These are phyloP conservation scores for Aradophagus sp. DNA, from an alignment of 1,140 invertebrate genomes.

Conservation along the genomic window DNA sequence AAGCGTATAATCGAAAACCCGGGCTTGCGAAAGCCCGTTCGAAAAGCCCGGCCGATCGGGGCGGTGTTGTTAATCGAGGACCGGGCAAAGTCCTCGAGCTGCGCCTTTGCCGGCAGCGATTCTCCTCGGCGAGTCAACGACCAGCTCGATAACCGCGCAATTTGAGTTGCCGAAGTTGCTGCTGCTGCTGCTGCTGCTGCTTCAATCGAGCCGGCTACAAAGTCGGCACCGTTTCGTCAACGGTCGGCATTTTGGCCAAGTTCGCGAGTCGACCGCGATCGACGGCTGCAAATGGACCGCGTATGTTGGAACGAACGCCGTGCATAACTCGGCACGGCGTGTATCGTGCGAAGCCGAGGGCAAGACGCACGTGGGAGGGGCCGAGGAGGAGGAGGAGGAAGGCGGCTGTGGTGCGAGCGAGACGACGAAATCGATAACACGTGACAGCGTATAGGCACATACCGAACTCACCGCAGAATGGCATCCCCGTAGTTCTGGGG, in stretches of 20 bases:
- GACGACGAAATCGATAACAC: slow-evolving; percentile 70
- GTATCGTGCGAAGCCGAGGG: slow-evolving; percentile 12
- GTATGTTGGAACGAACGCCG: slow-evolving; percentile 21
- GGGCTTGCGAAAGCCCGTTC: too few species aligned
- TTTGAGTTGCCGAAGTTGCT: slow-evolving; percentile 22
- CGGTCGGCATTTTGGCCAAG: too few species aligned
- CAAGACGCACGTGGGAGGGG: slow-evolving; percentile 16
- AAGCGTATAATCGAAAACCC: slow-evolving; percentile 14
- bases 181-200: slow-evolving; percentile 1
- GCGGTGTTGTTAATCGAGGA: too few species aligned
- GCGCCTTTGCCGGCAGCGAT: too few species aligned
- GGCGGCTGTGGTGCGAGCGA: slow-evolving; percentile 11
- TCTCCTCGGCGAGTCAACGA: too few species aligned
- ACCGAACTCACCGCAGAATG: slow-evolving; percentile 72
- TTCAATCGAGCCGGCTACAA: too few species aligned
- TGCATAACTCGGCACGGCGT: slow-evolving; percentile 25
- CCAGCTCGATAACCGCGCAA: slow-evolving; percentile 30
- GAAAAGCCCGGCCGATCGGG: too few species aligned
- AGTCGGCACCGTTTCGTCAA: too few species aligned
- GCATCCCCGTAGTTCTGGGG: slow-evolving; percentile 63
- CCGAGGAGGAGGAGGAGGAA: slow-evolving; percentile 14
- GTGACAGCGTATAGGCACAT: slow-evolving; percentile 70
- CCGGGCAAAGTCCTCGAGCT: too few species aligned
- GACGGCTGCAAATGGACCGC: too few species aligned
- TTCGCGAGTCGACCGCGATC: too few species aligned